These are phyloP conservation scores for Pogona vitticeps DNA, from an alignment of 2,113 vertebrate genomes.

Conservation along the genomic window DNA sequence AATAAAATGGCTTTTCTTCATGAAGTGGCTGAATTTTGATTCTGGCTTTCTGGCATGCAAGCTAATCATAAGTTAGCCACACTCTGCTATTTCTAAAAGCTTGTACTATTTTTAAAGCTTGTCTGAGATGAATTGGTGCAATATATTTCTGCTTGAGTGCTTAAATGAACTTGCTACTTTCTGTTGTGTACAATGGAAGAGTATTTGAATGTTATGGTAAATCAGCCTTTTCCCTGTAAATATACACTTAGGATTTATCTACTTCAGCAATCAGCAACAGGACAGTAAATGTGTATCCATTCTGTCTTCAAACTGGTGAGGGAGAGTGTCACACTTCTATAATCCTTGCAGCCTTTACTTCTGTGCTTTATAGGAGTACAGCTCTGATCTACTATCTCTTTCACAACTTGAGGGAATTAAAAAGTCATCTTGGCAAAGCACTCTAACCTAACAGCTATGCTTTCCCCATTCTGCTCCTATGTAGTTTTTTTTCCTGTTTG, in stretches of 20 bases:
- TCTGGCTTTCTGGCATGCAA: background rate
- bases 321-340: background rate
- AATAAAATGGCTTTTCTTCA: background rate
- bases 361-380: background rate
- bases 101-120: too few species aligned
- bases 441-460: slow-evolving; percentile 13
- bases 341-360: slow-evolving; percentile 28
- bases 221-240: background rate
- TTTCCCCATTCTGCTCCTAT: slow-evolving; percentile 18
- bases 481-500: slow-evolving; percentile 50
- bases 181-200: background rate
- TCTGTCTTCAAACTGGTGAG: slow-evolving; percentile 37
- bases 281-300: background rate
- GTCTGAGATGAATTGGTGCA: background rate
- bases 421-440: slow-evolving; percentile 31
- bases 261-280: background rate
- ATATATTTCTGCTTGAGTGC: background rate
- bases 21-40: background rate
- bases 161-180: background rate
- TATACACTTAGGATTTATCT: background rate
- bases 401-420: slow-evolving; percentile 41
- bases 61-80: background rate
- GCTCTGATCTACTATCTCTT: slow-evolving; percentile 3
- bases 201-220: background rate
- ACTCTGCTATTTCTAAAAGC: background rate